These are phyloP conservation scores for Lissonota sp. DNA, from an alignment of 2,888 invertebrate species.

Conservation along the genomic window DNA sequence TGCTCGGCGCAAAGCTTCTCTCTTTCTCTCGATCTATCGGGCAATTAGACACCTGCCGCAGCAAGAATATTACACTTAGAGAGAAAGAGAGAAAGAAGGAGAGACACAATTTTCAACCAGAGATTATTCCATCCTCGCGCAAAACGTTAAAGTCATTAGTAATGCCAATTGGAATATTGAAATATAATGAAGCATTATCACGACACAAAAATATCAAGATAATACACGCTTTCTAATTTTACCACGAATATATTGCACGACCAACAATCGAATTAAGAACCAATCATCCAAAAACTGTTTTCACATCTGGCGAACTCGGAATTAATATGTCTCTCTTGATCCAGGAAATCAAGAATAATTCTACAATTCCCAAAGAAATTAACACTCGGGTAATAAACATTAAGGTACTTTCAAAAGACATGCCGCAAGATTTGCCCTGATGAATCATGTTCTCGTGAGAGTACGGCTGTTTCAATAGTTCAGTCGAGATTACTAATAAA, in stretches of 20 bases:
- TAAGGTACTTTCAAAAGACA: too few relatives aligned
- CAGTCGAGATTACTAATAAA: too few relatives aligned
- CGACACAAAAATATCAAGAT: background rate
- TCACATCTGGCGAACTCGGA: too few relatives aligned
- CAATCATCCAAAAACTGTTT: too few relatives aligned
- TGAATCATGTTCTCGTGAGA: too few relatives aligned
- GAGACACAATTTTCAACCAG: conserved; percentile 37
- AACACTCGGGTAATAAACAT: too few relatives aligned
- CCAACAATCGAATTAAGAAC: too few relatives aligned
- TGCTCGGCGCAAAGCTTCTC: background rate
- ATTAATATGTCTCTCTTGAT: too few relatives aligned
- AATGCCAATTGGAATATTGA: background rate
- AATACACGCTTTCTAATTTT: background rate
- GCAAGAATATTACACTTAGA: background rate
- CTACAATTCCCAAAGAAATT: too few relatives aligned
- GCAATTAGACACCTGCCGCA: conserved; percentile 60
- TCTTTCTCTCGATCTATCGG: conserved; percentile 36
- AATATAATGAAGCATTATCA: conserved; percentile 4
- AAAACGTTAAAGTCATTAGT: conserved; percentile 25
- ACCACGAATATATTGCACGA: background rate
- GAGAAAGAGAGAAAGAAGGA: background rate
- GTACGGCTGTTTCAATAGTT: too few relatives aligned
- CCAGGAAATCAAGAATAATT: too few relatives aligned
- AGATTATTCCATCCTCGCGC: conserved; percentile 13
- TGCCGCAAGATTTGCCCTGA: too few relatives aligned